A percentile compares a stretch with the other conserved stretches of the same genome.
These are phyloP conservation scores for Eugnorisma glareosa DNA, from an alignment of 2,888 invertebrate genomes.

Conservation along the genomic window DNA sequence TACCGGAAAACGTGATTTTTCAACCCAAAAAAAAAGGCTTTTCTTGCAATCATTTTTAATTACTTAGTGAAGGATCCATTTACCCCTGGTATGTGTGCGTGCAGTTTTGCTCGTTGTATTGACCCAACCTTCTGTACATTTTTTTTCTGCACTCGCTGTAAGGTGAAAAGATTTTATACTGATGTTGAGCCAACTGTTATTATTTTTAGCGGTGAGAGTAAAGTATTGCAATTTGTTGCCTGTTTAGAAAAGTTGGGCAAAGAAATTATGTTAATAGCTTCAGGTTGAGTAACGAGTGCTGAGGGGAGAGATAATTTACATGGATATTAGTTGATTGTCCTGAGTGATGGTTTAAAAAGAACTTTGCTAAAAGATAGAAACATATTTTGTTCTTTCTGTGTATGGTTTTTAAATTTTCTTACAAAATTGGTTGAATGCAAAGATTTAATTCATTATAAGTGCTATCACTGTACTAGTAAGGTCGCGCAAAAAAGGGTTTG, in stretches of 20 bases:
- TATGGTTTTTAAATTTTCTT: no score
- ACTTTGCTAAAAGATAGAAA: not conserved
- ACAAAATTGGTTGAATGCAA: no score
- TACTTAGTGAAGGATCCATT: no score
- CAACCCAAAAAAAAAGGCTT: no score
- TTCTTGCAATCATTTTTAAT: no score
- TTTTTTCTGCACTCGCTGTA: not conserved
- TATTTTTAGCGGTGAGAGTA: constrained; percentile 41
- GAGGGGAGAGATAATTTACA: constrained; percentile 42
- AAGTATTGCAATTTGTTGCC: constrained; percentile 55
- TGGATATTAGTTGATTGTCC: constrained; percentile 49
- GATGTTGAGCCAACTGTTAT: constrained; percentile 33
- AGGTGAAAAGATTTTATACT: constrained; percentile 42
- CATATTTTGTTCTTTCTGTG: not conserved
- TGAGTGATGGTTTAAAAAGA: not conserved
- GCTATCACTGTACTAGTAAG: no score
- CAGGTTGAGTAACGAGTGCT: constrained; percentile 21
- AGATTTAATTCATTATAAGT: no score
- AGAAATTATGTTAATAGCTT: constrained; percentile 43
- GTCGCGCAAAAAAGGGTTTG: no score
- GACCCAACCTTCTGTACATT: not conserved
- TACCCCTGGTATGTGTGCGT: no score
- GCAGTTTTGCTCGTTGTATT: no score
- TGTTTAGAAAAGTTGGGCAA: constrained; percentile 35
- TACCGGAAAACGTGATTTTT: no score